phyloP scores from a whole-genome alignment of 2,113 vertebrate genomes.

The Anhinga anhinga region DNA sequence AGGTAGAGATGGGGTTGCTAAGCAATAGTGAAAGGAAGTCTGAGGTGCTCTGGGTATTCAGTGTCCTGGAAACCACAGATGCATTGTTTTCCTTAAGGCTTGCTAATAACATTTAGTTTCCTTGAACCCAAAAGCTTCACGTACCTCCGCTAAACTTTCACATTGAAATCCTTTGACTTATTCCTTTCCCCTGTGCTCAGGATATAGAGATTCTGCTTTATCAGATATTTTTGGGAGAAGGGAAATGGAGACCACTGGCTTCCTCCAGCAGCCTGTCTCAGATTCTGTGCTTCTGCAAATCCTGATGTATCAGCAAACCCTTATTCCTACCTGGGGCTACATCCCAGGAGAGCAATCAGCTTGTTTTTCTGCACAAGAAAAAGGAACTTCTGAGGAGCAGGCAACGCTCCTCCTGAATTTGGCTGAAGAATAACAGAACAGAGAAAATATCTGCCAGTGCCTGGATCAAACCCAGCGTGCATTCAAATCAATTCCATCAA shows the following conservation, averaged over 20 bases:
- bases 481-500: not conserved
- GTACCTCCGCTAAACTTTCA: not conserved
- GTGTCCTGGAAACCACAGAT: not conserved
- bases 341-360: not conserved
- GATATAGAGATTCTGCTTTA: not conserved
- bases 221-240: not conserved
- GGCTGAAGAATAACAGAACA: not conserved
- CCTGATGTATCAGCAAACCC: not conserved
- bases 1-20: not conserved
- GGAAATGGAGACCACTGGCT: not conserved
- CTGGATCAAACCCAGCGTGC: not conserved
- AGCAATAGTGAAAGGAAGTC: not conserved
- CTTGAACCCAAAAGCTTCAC: not conserved
- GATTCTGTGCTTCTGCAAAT: not conserved
- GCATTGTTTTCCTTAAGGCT: not conserved
- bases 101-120: accelerated
- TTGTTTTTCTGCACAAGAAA: not conserved
- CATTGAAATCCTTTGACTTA: not conserved
- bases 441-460: not conserved
- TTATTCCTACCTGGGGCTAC: not conserved
- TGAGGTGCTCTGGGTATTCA: not conserved
- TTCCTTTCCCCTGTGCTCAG: not conserved
- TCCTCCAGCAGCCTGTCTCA: not conserved
- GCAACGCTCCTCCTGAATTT: not conserved
- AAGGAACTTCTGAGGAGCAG: not conserved